phyloP scores from a whole-genome alignment of 2,113 vertebrate species.

The Pholis gunnellus region DNA sequence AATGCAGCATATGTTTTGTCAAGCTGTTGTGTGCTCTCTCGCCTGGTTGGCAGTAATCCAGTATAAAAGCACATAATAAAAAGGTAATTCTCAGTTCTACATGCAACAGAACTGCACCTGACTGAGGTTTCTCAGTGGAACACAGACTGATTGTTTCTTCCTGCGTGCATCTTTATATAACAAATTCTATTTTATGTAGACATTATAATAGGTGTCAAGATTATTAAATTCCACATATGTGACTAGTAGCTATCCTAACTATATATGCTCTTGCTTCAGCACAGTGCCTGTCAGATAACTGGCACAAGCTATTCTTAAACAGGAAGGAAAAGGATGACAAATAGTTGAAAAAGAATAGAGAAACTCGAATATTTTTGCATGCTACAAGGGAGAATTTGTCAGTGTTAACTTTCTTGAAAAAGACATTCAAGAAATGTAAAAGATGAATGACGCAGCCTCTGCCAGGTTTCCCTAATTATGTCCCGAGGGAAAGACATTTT shows the following conservation, averaged over 20 bases:
- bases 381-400: slow-evolving; percentile 32
- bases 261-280: neutral
- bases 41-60: neutral
- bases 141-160: neutral
- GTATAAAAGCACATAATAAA: neutral
- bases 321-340: neutral
- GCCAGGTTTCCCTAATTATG: slow-evolving; percentile 49
- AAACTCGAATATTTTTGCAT: neutral
- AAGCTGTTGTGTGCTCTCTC: neutral
- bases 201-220: neutral
- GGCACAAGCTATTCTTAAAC: neutral
- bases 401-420: slow-evolving; percentile 26
- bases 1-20: neutral
- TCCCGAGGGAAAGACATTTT: slow-evolving; percentile 40
- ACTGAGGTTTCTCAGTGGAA: neutral
- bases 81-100: neutral
- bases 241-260: neutral
- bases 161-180: neutral
- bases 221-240: neutral
- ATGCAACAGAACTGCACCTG: neutral
- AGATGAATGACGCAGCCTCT: slow-evolving; percentile 50
- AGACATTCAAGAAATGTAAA: slow-evolving; percentile 40
- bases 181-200: neutral
- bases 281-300: neutral
- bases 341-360: neutral